Conservation (phyloP, 2,113 vertebrate species). For the Python bivittatus region DNA sequence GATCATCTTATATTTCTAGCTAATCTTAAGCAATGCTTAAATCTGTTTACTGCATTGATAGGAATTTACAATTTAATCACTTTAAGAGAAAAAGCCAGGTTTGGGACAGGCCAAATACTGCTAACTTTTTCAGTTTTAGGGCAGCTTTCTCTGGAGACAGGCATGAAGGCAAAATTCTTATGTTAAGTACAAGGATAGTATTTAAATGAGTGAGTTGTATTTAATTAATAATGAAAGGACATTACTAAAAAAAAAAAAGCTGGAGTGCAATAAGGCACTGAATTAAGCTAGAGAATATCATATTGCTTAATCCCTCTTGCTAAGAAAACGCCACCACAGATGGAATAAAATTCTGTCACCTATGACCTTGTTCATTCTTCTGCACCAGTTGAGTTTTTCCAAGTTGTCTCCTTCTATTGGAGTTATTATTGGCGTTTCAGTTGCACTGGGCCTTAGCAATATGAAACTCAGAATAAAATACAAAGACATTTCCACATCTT, state of each 20-base stretch:
- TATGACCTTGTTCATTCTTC: conserved; percentile 67
- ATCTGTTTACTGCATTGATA: background rate
- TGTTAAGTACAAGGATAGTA: conserved; percentile 36
- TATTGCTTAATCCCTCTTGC: conserved; percentile 54
- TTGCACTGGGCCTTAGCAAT: conserved; percentile 37
- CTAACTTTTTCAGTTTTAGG: conserved; percentile 21
- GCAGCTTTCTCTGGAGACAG: conserved; percentile 39
- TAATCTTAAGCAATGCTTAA: background rate
- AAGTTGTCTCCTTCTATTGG: conserved; percentile 52
- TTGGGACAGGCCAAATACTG: background rate
- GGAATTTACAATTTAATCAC: background rate
- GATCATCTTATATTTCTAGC: background rate
- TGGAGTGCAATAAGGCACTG: conserved; percentile 36
- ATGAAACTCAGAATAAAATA: conserved; percentile 41
- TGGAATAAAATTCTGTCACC: conserved; percentile 63
- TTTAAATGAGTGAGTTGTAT: conserved; percentile 27
- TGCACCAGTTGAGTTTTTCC: conserved; percentile 63
- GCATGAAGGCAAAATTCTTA: conserved; percentile 9
- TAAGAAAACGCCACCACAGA: conserved; percentile 57
- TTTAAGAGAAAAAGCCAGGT: background rate
- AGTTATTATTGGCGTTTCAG: conserved; percentile 51
- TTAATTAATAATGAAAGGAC: conserved; percentile 46
- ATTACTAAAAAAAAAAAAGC: conserved; percentile 36
- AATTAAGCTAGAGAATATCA: conserved; percentile 42
- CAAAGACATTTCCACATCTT: conserved; percentile 8